Base-by-base conservation (phyloP, 2,888 invertebrate species). In the Iphiclides podalirius region DNA sequence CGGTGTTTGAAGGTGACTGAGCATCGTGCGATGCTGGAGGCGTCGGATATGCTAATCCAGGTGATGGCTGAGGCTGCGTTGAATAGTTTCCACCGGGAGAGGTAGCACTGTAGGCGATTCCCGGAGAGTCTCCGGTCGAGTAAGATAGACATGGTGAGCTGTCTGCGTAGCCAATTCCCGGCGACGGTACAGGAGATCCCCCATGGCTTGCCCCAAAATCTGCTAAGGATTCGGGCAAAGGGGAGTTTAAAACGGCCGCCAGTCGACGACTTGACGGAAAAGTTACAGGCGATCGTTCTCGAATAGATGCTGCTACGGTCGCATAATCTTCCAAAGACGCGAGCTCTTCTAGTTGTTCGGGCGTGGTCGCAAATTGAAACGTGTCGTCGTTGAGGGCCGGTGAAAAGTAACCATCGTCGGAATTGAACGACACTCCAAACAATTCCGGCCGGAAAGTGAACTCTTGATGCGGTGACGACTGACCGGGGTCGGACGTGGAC, bases 1-100 rank as follows among this genome's bases (percentile, higher is more conserved):
- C 92, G 4, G 83, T 76, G 49, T 86, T 84, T 6, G 82, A 80
- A 53, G 93, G 94, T 55, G 93, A 92, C 52, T 93, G 92, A 14
- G 95, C 95, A 81, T 95, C 96, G 63, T 95, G 95, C 61, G 95
- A 96, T 1, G 96, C 95, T 2, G 96, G 96, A 14, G 96, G 96
- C 6, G 96, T 96, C 1, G 96, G 96, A 70, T 96, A 96, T 14
- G 94, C 76, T 33, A 96, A 90, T 28, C 94, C 93, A 0, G 94
- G 94, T n/a, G 94, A 94, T 51, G 82, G 75, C 47, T 81, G 78
- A 1, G 86, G 73, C 44, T 85, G 86, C 34, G 78, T 78, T 11
- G 85, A 83, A 59, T 85, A 86, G 55, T 76, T 81, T 42, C 79
- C 81, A 36, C 78, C 74, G 1, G 86, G 86, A 2, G 87, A 87